A percentile compares a stretch with the other conserved stretches of the same genome.
Conservation (phyloP, 2,797 vertebrate species). For the Cygnus olor region DNA sequence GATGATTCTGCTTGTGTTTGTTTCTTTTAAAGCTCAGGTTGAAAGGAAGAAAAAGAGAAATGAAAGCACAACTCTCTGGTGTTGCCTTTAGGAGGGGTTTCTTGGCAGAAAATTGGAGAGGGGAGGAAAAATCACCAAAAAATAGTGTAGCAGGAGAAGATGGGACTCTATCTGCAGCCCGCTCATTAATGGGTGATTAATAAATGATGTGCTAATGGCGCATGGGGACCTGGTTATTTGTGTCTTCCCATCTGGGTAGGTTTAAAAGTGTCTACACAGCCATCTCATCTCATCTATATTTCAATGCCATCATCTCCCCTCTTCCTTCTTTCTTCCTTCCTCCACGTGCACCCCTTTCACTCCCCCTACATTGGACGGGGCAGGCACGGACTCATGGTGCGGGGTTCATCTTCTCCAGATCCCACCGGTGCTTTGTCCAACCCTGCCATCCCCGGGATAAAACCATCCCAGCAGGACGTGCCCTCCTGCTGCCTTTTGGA, state of each 20-base stretch:
- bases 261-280: neutral
- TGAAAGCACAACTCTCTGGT: neutral
- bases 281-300: neutral
- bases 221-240: neutral
- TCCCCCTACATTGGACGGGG: neutral
- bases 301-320: neutral
- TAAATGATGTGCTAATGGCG: constrained; percentile 45
- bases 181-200: constrained; percentile 39
- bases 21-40: neutral
- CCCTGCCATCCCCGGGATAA: accelerated
- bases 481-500: neutral
- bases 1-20: neutral
- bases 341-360: neutral
- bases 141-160: neutral
- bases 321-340: neutral
- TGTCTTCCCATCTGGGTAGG: neutral
- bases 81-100: neutral
- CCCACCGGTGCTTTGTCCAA: neutral
- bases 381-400: too few relatives aligned
- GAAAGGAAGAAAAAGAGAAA: neutral
- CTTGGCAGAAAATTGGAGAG: neutral
- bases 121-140: neutral
- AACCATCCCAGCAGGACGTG: neutral
- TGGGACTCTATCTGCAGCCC: neutral
- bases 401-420: neutral